Base-by-base conservation (phyloP, 2,888 invertebrate genomes). In the Apodemia duryi region DNA sequence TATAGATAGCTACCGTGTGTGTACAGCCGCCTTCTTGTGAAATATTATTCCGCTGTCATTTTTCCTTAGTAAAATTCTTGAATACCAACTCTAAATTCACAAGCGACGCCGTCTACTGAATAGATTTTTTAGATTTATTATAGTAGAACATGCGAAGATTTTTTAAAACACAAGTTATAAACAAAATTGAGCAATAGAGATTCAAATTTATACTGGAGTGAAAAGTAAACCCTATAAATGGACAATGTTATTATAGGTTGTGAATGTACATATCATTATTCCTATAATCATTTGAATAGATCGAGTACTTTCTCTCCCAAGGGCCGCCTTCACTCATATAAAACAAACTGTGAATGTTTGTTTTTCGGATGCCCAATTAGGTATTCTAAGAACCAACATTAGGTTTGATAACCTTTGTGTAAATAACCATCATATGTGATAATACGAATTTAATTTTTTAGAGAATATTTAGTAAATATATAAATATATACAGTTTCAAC, bases 311-410 rank as follows among this genome's bases (percentile, higher is more conserved):
- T 54, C 54, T 54, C 54, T 28, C 28, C 54, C 54, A 54, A 54
- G 54, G 54, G 21, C 21, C 21, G 28, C 54, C 54, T 54, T 29
- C 54, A 54, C 54, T 54, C 54, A 10, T 54, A 54, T 54, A 29
- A 54, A 54, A 54, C 54, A 54, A 54, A 54, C 54, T 54, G 54
- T 54, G 54, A 28, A 28, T 54, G 54, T 54, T 54, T 54, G 54
- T 9, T 29, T 54, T 54, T 54, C 54, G 54, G 54, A 54, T 54
- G 54, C 54, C 29, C 54, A 54, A 54, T 54, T 54, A 54, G 54
- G 29, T 54, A 54, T 54, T 54, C 54, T 29, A 28, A 54, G 54
- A 54, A 54, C 54, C 54, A 29, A 28, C 29, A 29, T 54, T 54
- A 29, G 11, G 54, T 28, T 29, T 29, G 28, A 28, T 29, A 29